Conservation (phyloP, 37 sponge, comb jelly and placozoan genomes). For the Chondrilla cf. caribensis region DNA sequence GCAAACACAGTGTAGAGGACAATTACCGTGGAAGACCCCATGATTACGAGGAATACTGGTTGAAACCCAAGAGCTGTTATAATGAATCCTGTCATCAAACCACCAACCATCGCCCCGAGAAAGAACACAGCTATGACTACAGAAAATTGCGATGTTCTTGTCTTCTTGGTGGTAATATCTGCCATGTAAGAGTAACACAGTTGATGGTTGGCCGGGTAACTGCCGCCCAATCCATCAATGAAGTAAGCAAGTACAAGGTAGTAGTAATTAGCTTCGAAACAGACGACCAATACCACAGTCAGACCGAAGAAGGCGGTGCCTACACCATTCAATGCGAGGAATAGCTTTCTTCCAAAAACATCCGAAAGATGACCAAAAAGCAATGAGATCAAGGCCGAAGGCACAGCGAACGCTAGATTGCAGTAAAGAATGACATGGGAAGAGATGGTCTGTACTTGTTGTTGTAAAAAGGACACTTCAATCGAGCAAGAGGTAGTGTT, state of each 20-base stretch:
- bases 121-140: slow-evolving; percentile 76
- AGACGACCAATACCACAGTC: slow-evolving; percentile 37
- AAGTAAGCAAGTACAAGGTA: slow-evolving; percentile 47
- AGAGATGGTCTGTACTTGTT: slow-evolving; percentile 36
- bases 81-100: slow-evolving; percentile 61
- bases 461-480: background rate
- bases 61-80: slow-evolving; percentile 28
- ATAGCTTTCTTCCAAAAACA: slow-evolving; percentile 45
- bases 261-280: background rate
- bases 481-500: too few relatives aligned
- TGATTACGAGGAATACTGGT: slow-evolving; percentile 35
- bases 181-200: slow-evolving; percentile 66
- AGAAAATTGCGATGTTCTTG: slow-evolving; percentile 61
- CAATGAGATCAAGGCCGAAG: slow-evolving; percentile 50
- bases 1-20: slow-evolving; percentile 33
- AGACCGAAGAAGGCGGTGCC: slow-evolving; percentile 36
- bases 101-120: slow-evolving; percentile 60
- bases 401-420: slow-evolving; percentile 54
- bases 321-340: slow-evolving; percentile 59
- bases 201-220: slow-evolving; percentile 50
- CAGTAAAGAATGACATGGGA: slow-evolving; percentile 76
- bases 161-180: slow-evolving; percentile 39
- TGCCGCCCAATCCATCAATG: slow-evolving; percentile 47
- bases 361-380: slow-evolving; percentile 69
- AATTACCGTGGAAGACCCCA: slow-evolving; percentile 25